Base-by-base conservation (phyloP, 2,113 vertebrate species). In the Brachyhypopomus occidentalis region DNA sequence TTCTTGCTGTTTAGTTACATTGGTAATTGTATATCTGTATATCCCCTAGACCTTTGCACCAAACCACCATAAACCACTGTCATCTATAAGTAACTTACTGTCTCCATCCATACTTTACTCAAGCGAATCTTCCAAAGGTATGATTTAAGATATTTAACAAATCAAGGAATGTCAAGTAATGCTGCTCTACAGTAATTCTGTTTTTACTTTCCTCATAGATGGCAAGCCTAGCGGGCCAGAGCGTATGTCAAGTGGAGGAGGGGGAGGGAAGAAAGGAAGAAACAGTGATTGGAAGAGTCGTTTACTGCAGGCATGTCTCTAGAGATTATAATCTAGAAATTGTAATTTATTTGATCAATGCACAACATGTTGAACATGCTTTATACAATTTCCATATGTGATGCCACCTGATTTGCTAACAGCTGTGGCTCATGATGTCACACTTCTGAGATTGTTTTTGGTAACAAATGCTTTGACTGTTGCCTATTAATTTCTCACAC, bases 281-380 rank as follows among this genome's bases (percentile, higher is more conserved):
- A 86, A 22, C 89, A 92, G 80, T 94, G 92, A 92, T 79, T 94
- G 92, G 92, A 93, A 91, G 91, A 92, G 88, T 75, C 89, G 90
- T 66, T 73, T 94, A 23, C 89, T 88, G 23, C 91, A 92, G 89
- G 91, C 91, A 34, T 25, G 34, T 63, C 45, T 52, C 45, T 52
- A 52, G 45, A 6, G 5, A 9, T 52, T 3, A 12, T 9, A 12
- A 2, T 2, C 12, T 2, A 52, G 41, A 11, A 11, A 52, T 8
- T 48, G 41, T 48, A 48, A 48, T 52, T 14, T 52, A 14, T 14
- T 30, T 30, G 30, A 30, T 3, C 3, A 30, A 30, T 30, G 30
- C 30, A 30, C 2, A 30, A 30, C 30, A 1, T 3, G 30, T 30
- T 1, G 30, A 30, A 30, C 30, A 30, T 30, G 30, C 30, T 30